Evolutionary conservation across 2,888 invertebrate genomes (phyloP).

Genomic region (Perizoma flavofasciatum): DNA sequence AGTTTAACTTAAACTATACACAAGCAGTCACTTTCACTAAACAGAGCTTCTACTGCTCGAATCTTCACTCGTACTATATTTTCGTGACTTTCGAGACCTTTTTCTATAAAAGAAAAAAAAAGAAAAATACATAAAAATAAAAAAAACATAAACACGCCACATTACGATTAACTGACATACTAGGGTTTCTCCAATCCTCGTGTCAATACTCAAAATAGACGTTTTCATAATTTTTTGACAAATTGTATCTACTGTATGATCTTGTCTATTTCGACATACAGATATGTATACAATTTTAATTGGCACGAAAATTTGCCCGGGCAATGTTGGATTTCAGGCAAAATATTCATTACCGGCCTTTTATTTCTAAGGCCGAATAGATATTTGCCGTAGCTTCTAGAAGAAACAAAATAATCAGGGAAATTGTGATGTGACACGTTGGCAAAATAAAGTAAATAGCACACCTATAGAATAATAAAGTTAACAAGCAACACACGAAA

Average conservation of each 20-base stretch:
- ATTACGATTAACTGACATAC: constrained; percentile 37
- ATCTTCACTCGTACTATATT: constrained; percentile 78
- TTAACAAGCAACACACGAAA: constrained; percentile 66
- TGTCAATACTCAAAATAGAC: too few species aligned
- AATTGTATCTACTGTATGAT: too few species aligned
- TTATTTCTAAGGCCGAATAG: too few species aligned
- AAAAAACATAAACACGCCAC: constrained; percentile 45
- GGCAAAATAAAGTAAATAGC: constrained; percentile 57
- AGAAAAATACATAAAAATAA: constrained; percentile 56
- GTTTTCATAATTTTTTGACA: too few species aligned
- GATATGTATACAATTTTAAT: too few species aligned
- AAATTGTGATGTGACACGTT: constrained; percentile 46
- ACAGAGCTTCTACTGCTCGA: constrained; percentile 70
- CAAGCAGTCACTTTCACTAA: constrained; percentile 69
- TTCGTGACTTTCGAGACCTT: constrained; percentile 78
- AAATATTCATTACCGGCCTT: too few species aligned
- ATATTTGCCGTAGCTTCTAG: too few species aligned
- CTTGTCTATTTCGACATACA: too few species aligned
- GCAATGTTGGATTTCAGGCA: too few species aligned
- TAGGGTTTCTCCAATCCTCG: not conserved
- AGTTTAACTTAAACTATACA: constrained; percentile 38
- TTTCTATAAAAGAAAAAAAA: constrained; percentile 81
- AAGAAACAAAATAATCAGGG: not conserved
- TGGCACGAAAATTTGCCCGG: too few species aligned
- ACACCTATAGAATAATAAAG: constrained; percentile 39